phyloP scores from a whole-genome alignment of 2,888 invertebrate species.

The Carpatolechia fugitivella region DNA sequence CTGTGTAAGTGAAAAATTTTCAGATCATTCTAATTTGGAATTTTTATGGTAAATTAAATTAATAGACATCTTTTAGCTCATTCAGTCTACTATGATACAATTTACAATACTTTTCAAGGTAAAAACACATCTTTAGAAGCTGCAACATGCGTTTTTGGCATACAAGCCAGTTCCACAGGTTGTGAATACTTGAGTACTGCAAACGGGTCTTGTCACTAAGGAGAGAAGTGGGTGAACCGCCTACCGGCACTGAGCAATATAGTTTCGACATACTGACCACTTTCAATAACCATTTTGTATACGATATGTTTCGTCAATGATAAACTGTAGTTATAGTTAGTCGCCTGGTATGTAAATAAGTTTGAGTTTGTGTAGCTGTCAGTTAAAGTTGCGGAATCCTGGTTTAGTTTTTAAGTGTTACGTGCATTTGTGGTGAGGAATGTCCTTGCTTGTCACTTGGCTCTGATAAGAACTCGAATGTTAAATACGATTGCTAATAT shows the following conservation, averaged over 20 bases:
- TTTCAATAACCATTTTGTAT: conserved; percentile 50
- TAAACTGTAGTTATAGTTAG: conserved; percentile 10
- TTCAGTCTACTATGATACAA: no score
- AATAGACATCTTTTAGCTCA: no score
- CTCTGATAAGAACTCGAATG: neutral
- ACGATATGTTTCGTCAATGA: conserved; percentile 32
- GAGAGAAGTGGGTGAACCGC: conserved; percentile 63
- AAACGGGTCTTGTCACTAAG: conserved; percentile 45
- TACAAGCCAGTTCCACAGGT: conserved; percentile 7
- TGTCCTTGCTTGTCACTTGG: neutral
- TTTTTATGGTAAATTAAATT: no score
- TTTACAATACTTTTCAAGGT: no score
- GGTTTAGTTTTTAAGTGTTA: conserved; percentile 8
- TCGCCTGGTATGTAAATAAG: conserved; percentile 24
- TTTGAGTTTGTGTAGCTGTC: conserved; percentile 17
- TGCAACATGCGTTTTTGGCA: conserved; percentile 29
- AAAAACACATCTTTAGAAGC: conserved; percentile 20
- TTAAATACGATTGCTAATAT: neutral
- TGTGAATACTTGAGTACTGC: conserved; percentile 2
- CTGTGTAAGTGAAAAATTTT: no score
- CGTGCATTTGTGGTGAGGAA: neutral
- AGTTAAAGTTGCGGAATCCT: conserved; percentile 18
- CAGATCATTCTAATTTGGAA: no score
- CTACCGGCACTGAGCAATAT: conserved; percentile 33
- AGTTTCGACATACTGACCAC: conserved; percentile 55